Evolutionary conservation across 1,140 invertebrate species (phyloP).

Genomic region (Neotoxoptera formosana): DNA sequence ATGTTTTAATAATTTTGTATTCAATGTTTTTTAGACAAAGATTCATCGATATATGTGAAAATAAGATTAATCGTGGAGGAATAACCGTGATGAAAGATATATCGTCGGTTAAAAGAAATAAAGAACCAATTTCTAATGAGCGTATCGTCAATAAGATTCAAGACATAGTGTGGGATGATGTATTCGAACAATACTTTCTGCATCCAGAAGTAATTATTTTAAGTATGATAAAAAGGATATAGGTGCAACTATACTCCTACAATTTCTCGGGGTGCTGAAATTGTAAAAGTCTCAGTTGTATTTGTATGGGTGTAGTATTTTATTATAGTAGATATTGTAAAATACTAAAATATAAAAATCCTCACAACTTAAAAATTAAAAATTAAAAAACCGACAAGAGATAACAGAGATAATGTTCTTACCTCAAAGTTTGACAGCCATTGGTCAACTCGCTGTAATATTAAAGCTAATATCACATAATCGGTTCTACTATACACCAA

Average conservation of each 20-base stretch:
- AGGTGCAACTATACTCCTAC: not conserved
- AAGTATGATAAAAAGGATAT: not conserved
- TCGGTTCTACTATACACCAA: too few species aligned
- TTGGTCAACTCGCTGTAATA: too few species aligned
- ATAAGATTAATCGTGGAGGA: slow-evolving; percentile 65
- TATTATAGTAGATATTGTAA: too few species aligned
- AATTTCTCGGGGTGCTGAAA: not conserved
- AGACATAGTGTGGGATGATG: slow-evolving; percentile 76
- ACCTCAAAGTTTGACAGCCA: too few species aligned
- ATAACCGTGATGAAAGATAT: slow-evolving; percentile 79
- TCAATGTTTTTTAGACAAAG: slow-evolving; percentile 60
- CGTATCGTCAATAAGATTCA: slow-evolving; percentile 65
- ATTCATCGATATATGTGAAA: slow-evolving; percentile 75
- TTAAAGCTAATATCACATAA: too few species aligned
- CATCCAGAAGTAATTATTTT: slow-evolving; percentile 67
- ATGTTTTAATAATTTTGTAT: not conserved
- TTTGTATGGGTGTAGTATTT: not conserved
- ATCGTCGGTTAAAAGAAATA: slow-evolving; percentile 74
- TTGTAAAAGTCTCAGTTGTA: not conserved
- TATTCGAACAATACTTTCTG: slow-evolving; percentile 75
- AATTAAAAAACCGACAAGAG: too few species aligned
- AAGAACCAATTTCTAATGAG: not conserved
- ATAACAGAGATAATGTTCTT: too few species aligned
- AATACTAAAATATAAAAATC: too few species aligned
- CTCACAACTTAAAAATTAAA: too few species aligned